Percentiles rank a stretch among this genome's conserved stretches.
These are phyloP conservation scores for Furnarius figulus DNA, from an alignment of 2,113 vertebrate species.

Conservation along the genomic window DNA sequence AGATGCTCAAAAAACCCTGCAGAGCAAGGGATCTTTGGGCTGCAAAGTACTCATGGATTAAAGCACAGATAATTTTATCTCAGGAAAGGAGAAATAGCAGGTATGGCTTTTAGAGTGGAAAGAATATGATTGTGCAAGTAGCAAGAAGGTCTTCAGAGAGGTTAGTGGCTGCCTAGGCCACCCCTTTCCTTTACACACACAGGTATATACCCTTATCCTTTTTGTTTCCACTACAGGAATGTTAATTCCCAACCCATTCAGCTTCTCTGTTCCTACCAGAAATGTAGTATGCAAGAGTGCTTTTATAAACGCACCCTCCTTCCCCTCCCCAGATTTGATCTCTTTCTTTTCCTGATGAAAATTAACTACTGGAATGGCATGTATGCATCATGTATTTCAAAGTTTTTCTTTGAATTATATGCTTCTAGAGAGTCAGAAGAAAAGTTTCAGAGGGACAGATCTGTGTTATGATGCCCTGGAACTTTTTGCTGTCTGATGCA, in stretches of 20 bases:
- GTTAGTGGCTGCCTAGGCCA: too few relatives aligned
- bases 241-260: not conserved
- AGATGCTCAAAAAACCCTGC: not conserved
- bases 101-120: not conserved
- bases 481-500: not conserved
- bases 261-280: not conserved
- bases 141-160: not conserved
- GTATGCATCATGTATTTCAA: not conserved
- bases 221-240: not conserved
- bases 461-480: not conserved
- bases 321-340: too few relatives aligned
- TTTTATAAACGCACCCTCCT: not conserved
- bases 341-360: not conserved
- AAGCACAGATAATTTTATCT: not conserved
- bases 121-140: not conserved
- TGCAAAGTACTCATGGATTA: not conserved
- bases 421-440: not conserved
- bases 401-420: not conserved
- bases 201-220: not conserved
- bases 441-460: not conserved
- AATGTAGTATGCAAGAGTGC: not conserved
- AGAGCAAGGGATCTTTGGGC: not conserved
- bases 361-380: not conserved
- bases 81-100: not conserved
- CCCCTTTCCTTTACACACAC: not conserved